Percentiles rank a stretch among this genome's conserved stretches.
These are phyloP conservation scores for Lasioglossum calceatum DNA, from an alignment of 2,888 invertebrate species.

Conservation along the genomic window DNA sequence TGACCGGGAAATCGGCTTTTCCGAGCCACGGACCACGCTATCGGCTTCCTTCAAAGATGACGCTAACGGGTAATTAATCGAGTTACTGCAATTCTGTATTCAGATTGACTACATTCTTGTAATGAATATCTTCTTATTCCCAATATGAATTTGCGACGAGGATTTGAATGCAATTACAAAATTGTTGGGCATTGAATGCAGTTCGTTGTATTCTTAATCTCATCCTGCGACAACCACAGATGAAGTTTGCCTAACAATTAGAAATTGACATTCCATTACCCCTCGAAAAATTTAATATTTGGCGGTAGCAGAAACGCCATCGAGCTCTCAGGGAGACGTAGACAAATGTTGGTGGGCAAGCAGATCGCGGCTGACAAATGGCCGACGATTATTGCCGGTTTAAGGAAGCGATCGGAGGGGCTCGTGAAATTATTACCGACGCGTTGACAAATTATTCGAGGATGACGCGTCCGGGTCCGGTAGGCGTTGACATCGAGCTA, in stretches of 20 bases:
- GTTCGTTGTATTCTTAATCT: too few relatives aligned
- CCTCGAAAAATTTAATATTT: too few relatives aligned
- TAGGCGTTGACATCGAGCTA: slow-evolving; percentile 51
- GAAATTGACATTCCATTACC: too few relatives aligned
- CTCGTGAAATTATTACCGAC: slow-evolving; percentile 64
- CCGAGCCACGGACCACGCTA: slow-evolving; percentile 15
- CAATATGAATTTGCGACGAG: too few relatives aligned
- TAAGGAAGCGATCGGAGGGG: slow-evolving; percentile 39
- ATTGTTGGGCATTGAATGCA: too few relatives aligned
- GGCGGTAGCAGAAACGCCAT: not conserved
- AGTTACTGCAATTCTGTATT: slow-evolving; percentile 30
- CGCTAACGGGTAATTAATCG: slow-evolving; percentile 44
- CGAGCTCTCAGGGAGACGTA: not conserved
- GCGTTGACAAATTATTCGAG: slow-evolving; percentile 69
- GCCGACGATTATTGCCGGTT: slow-evolving; percentile 64
- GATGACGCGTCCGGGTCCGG: slow-evolving; percentile 57
- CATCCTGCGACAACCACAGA: too few relatives aligned
- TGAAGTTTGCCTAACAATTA: too few relatives aligned
- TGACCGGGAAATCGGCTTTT: slow-evolving; percentile 64
- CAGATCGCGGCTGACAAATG: slow-evolving; percentile 59
- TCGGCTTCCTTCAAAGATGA: slow-evolving; percentile 24
- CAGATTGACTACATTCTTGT: too few relatives aligned
- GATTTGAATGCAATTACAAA: too few relatives aligned
- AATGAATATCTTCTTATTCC: too few relatives aligned
- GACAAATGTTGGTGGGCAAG: not conserved